phyloP scores from a whole-genome alignment of 1,140 invertebrate genomes.

The Diabrotica undecimpunctata region DNA sequence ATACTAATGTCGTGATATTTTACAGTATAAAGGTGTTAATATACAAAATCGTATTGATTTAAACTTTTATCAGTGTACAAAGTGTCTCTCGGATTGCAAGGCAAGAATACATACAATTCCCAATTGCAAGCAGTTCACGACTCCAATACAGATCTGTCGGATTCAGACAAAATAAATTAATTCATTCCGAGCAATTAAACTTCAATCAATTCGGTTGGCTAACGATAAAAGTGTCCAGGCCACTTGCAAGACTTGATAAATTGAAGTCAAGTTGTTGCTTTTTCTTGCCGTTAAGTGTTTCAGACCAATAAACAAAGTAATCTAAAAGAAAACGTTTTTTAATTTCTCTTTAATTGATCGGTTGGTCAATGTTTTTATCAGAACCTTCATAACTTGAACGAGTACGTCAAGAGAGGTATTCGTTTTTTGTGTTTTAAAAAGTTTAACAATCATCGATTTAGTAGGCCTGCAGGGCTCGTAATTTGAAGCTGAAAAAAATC shows the following conservation, averaged over 20 bases:
- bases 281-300: not conserved
- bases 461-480: too few species aligned
- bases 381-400: too few species aligned
- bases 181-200: constrained; percentile 18
- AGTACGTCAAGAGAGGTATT: too few species aligned
- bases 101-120: not conserved
- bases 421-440: too few species aligned
- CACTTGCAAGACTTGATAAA: constrained; percentile 15
- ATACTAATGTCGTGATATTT: too few species aligned
- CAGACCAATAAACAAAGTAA: not conserved
- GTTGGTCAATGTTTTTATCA: too few species aligned
- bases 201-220: constrained; percentile 20
- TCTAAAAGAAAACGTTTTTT: not conserved
- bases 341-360: not conserved
- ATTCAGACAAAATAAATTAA: constrained; percentile 22
- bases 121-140: constrained; percentile 10
- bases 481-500: too few species aligned
- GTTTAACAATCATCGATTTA: too few species aligned
- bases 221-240: constrained; percentile 13
- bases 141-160: constrained; percentile 8
- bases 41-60: too few species aligned
- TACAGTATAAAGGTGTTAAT: too few species aligned
- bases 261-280: constrained; percentile 12
- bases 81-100: too few species aligned
- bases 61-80: too few species aligned